Conservation (phyloP, 2,113 vertebrate species). For the Clarias magur region DNA sequence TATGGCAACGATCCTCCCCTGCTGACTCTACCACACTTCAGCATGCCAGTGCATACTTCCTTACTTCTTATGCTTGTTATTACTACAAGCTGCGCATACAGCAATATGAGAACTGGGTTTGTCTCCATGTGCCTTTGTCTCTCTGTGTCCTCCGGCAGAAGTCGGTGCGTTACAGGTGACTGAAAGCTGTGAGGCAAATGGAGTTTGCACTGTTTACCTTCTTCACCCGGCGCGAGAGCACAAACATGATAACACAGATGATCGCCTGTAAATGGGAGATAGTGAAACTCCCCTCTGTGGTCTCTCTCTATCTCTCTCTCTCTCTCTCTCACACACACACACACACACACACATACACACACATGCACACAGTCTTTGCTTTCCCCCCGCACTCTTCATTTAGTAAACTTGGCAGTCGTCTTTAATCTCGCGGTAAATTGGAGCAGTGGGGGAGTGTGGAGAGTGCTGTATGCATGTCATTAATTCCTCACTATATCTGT, state of each 20-base stretch:
- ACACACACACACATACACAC: conserved; percentile 69
- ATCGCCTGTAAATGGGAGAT: conserved; percentile 94
- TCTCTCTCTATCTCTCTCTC: conserved; percentile 10
- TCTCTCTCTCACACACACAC: conserved; percentile 39
- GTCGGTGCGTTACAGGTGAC: conserved; percentile 1
- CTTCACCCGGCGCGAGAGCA: conserved; percentile 65
- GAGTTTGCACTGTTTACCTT: conserved; percentile 66
- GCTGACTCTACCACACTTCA: not conserved
- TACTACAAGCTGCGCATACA: not conserved
- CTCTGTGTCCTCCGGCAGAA: conserved; percentile 5
- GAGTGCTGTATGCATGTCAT: conserved; percentile 86
- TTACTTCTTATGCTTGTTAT: not conserved
- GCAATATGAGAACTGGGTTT: not conserved
- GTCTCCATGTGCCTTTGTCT: not conserved
- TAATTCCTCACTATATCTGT: conserved; percentile 88
- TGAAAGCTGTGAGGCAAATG: conserved; percentile 22
- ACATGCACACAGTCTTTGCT: conserved; percentile 83
- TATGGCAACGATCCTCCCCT: not conserved
- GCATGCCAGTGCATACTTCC: not conserved
- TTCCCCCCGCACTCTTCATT: conserved; percentile 81
- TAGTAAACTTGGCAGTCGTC: conserved; percentile 90
- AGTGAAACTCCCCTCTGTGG: conserved; percentile 48
- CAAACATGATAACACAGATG: conserved; percentile 89
- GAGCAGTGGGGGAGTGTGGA: conserved; percentile 86
- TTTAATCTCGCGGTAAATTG: conserved; percentile 90